phyloP scores from a whole-genome alignment of 2,888 invertebrate genomes.

The Diabrotica balteata region DNA sequence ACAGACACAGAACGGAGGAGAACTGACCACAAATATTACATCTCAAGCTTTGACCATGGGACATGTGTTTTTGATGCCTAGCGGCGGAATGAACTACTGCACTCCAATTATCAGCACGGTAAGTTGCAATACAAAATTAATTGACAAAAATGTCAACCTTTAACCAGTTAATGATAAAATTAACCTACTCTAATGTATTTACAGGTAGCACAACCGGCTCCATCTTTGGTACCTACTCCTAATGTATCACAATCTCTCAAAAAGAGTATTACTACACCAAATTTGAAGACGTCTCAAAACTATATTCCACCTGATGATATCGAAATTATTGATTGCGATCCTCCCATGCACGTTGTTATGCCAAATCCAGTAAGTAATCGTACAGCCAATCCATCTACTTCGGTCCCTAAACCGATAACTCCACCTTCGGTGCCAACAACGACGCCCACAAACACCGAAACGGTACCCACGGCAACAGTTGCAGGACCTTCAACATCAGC shows the following conservation, averaged over 20 bases:
- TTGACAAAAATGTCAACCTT: too few relatives aligned
- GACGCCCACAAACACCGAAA: not conserved
- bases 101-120: constrained; percentile 46
- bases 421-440: not conserved
- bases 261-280: constrained; percentile 18
- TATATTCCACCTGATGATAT: constrained; percentile 51
- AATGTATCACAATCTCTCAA: constrained; percentile 15
- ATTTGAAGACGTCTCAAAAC: constrained; percentile 49
- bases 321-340: not conserved
- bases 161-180: too few relatives aligned
- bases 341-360: too few relatives aligned
- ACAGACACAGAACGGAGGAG: constrained; percentile 27
- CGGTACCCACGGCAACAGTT: constrained; percentile 2
- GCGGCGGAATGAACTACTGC: constrained; percentile 45
- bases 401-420: not conserved
- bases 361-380: too few relatives aligned
- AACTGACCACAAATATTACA: not conserved
- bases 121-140: constrained; percentile 44
- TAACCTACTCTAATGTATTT: not conserved
- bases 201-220: constrained; percentile 23
- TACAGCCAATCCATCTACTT: too few relatives aligned
- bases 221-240: constrained; percentile 14
- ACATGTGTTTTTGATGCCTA: constrained; percentile 36
- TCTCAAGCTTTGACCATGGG: constrained; percentile 21
- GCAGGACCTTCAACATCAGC: not conserved